Evolutionary conservation across 2,888 invertebrate species (phyloP), one percentile per base, ranked within the genome.

Genomic region (Nipponacmea schrenckii): DNA sequence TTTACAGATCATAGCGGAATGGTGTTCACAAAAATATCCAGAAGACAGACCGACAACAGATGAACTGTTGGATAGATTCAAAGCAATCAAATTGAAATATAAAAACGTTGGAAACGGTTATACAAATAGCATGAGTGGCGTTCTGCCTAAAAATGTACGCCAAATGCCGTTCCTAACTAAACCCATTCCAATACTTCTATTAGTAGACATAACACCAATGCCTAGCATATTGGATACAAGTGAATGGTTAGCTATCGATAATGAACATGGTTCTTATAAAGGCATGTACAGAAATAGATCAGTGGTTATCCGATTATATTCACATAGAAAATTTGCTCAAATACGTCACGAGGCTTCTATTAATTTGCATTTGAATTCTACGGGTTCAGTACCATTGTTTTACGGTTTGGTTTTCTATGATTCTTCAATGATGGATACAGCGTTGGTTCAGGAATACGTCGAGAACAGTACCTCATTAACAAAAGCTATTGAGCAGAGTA

Each of bases 361-460:
- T 12, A 66, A 64, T 26, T 39, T 46, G 10, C 62, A 24, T 27
- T 56, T 65, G 14, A 65, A 56, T 39, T 39, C 39, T 17, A 70
- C 56, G 14, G 70, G 70, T 7, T 50, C 50, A 45, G 65, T 65
- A 1, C 70, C 70, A 56, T 15, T 5, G 8, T 70, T 70, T 26
- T 65, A 66, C n/a, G 70, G 70, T 17, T 45, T 70, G 8, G 44
- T 56, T 24, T 65, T 65, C 31, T 46, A 65, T 45, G 56, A 56
- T 14, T 12, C 24, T 15, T 24, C 20, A 20, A 24, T 65, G 14
- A 26, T 27, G 15, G 12, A 5, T 1, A 17, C 64, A 14, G 70
- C 64, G n/a, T 44, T 70, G 3, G 70, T 70, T 5, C 70, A 70
- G 20, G 70, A 70, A n/a, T 17, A 56, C 14, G 64, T 70, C 12